Conservation (phyloP, 2,888 invertebrate genomes). For the Idaea aversata region DNA sequence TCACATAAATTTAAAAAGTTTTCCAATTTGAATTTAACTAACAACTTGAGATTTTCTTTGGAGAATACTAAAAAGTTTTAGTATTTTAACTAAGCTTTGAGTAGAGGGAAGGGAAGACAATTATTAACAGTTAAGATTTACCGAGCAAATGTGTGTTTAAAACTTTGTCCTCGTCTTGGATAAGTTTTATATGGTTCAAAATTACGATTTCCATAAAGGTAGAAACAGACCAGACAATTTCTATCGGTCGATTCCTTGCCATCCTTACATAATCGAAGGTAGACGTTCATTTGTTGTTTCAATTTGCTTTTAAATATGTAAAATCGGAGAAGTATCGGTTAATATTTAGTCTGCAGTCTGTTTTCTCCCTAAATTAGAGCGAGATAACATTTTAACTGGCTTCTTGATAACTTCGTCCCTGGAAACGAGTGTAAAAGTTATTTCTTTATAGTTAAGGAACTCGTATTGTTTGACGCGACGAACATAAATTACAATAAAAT, state of each 20-base stretch:
- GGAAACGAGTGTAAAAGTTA: constrained; percentile 1
- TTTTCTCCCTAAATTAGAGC: neutral
- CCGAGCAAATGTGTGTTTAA: constrained; percentile 35
- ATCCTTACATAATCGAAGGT: neutral
- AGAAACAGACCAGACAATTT: neutral
- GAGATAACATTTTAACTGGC: constrained; percentile 3
- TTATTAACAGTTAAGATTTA: constrained; percentile 49
- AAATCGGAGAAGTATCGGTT: too few species aligned
- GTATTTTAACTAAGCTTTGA: constrained; percentile 59
- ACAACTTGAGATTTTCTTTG: constrained; percentile 69
- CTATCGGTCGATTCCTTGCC: neutral
- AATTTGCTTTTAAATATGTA: neutral
- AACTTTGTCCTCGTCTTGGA: constrained; percentile 26
- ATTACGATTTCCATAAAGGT: constrained; percentile 15
- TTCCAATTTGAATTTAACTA: constrained; percentile 77
- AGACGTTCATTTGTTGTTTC: neutral
- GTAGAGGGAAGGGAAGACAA: constrained; percentile 43
- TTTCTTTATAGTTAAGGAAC: constrained; percentile 1
- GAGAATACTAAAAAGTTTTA: constrained; percentile 61
- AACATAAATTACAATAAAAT: neutral
- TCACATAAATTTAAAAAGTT: constrained; percentile 74
- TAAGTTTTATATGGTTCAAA: constrained; percentile 19
- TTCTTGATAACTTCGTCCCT: neutral
- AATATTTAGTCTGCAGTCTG: neutral
- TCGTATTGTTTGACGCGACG: constrained; percentile 1